phyloP scores from a whole-genome alignment of 2,888 invertebrate genomes.

The Philaethria dido region DNA sequence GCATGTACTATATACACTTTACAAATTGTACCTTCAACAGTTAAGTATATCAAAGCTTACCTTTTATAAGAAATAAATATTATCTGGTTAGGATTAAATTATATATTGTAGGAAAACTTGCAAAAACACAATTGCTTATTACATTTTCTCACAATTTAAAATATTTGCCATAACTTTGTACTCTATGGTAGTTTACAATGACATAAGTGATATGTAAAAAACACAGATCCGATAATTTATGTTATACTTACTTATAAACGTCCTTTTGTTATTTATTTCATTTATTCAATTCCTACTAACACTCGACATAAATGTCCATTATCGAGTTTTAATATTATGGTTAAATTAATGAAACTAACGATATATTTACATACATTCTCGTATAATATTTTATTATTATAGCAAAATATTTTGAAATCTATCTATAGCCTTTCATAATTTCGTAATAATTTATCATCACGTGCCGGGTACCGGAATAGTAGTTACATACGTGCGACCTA shows the following conservation, averaged over 20 bases:
- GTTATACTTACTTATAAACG: background rate
- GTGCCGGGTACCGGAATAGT: constrained; percentile 45
- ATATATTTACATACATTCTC: too few species aligned
- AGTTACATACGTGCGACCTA: constrained; percentile 30
- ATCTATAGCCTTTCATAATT: constrained; percentile 44
- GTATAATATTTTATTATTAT: background rate
- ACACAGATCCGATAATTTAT: background rate
- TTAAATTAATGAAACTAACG: too few species aligned
- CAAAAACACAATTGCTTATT: background rate
- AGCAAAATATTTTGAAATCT: constrained; percentile 28
- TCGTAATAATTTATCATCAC: constrained; percentile 45
- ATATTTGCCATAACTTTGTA: background rate
- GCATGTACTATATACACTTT: too few species aligned
- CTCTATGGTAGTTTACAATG: too few species aligned
- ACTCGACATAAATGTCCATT: too few species aligned
- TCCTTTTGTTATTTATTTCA: background rate
- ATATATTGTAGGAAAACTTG: too few species aligned
- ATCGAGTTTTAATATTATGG: too few species aligned
- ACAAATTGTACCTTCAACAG: too few species aligned
- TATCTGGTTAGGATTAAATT: too few species aligned
- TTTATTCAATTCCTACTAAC: too few species aligned
- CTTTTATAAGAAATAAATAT: too few species aligned
- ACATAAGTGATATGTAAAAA: background rate
- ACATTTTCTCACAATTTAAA: background rate
- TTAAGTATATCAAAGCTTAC: too few species aligned